These are phyloP conservation scores for Salvelinus sp. DNA, from an alignment of 2,113 vertebrate genomes.

Conservation along the genomic window DNA sequence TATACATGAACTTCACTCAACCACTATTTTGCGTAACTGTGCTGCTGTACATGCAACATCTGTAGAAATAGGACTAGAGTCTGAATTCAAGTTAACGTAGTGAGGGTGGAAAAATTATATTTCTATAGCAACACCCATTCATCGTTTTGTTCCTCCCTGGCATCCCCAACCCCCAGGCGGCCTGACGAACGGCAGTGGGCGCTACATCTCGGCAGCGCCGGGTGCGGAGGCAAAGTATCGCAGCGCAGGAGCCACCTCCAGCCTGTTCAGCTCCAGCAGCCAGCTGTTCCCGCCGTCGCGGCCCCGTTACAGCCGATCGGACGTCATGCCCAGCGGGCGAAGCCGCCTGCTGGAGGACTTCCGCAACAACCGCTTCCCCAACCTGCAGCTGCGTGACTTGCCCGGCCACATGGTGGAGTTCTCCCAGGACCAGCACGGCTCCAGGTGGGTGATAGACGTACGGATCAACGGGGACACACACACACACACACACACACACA, in stretches of 20 bases:
- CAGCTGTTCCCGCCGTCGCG: slow-evolving; percentile 94
- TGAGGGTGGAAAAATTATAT: no score
- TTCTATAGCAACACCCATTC: no score
- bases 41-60: no score
- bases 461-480: slow-evolving; percentile 69
- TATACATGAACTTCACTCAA: no score
- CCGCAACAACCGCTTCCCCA: slow-evolving; percentile 96
- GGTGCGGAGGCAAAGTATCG: slow-evolving; percentile 95
- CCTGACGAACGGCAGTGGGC: slow-evolving; percentile 94
- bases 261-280: slow-evolving; percentile 94
- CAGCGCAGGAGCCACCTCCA: slow-evolving; percentile 85
- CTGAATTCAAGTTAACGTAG: no score
- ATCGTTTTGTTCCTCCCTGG: slow-evolving; percentile 51
- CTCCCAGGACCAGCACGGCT: slow-evolving; percentile 96
- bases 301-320: slow-evolving; percentile 92
- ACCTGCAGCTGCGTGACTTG: slow-evolving; percentile 92
- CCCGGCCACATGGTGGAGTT: slow-evolving; percentile 97
- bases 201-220: slow-evolving; percentile 96
- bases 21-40: no score
- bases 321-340: slow-evolving; percentile 94
- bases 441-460: slow-evolving; percentile 75
- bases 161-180: slow-evolving; percentile 75
- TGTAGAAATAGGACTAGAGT: no score
- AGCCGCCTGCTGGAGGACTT: slow-evolving; percentile 94
- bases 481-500: neutral